A percentile compares a stretch with the other conserved stretches of the same genome.
Evolutionary conservation across 2,888 invertebrate genomes (phyloP).

Genomic region (Notocelia uddmanniana): DNA sequence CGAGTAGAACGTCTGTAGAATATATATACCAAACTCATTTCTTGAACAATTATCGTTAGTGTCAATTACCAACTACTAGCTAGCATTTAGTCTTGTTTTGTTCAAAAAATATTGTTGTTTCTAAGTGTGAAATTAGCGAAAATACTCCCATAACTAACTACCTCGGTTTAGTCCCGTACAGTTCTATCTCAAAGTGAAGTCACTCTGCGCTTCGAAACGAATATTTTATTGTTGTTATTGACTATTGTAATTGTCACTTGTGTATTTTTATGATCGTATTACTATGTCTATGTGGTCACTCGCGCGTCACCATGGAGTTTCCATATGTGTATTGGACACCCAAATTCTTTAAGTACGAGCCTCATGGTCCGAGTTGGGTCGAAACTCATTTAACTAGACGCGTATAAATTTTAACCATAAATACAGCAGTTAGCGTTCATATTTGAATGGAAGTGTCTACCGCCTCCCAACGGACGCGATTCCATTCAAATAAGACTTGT

Average conservation of each 20-base stretch:
- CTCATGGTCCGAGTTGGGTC: too few relatives aligned
- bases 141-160: too few relatives aligned
- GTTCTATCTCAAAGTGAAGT: neutral
- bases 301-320: neutral
- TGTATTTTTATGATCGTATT: neutral
- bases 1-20: neutral
- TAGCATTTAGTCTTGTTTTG: neutral
- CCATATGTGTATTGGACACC: too few relatives aligned
- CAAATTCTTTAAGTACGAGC: too few relatives aligned
- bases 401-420: too few relatives aligned
- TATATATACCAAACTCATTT: conserved; percentile 18
- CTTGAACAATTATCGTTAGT: conserved; percentile 15
- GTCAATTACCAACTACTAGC: conserved; percentile 8
- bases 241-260: neutral
- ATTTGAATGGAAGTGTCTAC: neutral
- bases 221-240: neutral
- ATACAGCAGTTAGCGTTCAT: neutral
- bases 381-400: too few relatives aligned
- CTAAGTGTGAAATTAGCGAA: neutral
- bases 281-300: neutral
- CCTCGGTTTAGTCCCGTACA: neutral
- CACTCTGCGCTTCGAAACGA: neutral
- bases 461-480: too few relatives aligned
- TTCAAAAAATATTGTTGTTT: neutral
- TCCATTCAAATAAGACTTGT: too few relatives aligned